Evolutionary conservation across 1,140 invertebrate genomes (phyloP), one percentile per base, ranked within the genome.

Genomic region (Drosophila triauraria): DNA sequence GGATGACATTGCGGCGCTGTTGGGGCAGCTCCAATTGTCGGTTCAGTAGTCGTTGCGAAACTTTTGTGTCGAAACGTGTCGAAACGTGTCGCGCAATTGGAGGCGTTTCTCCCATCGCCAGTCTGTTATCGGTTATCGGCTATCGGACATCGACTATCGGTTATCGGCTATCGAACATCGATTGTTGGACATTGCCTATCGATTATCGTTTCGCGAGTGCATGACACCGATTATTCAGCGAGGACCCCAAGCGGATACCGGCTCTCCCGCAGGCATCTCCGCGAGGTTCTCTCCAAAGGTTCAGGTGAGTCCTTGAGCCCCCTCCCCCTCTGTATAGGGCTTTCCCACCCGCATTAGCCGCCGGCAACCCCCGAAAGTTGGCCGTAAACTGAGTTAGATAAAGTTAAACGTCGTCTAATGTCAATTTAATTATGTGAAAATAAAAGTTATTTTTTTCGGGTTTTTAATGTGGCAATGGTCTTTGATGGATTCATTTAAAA

Each of bases 11-110:
- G 82, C 61, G 74, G 68, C 64, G 53, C 82, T 82, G 82, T 81
- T 86, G 82, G 53, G 82, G 82, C 82, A 84, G 82, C 82, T 84
- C 82, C 82, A 84, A 57, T 84, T 84, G 82, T 74, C 82, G 75
- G 79, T 65, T 74, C 79, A 78, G 79, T 86, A 87, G 84, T 87
- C 84, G 84, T 87, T 87, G 80, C 77, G 84, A 87, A 87, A 88
- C 84, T 87, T 87, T 84, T 90, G n/a, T n/a, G n/a, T n/a, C n/a
- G n/a, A n/a, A 87, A 83, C 79, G 84, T 83, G 80, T 88, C 77
- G 84, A 70, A 87, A 83, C 79, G 84, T 83, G 80, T 88, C 77
- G 80, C 84, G 80, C 71, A 74, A 80, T 83, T 83, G 76, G 77
- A 82, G 78, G 80, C 71, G 60, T 75, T 75, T 72, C 59, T 57